Base-by-base conservation (phyloP, 2,113 vertebrate species). In the Cyanoderma ruficeps region DNA sequence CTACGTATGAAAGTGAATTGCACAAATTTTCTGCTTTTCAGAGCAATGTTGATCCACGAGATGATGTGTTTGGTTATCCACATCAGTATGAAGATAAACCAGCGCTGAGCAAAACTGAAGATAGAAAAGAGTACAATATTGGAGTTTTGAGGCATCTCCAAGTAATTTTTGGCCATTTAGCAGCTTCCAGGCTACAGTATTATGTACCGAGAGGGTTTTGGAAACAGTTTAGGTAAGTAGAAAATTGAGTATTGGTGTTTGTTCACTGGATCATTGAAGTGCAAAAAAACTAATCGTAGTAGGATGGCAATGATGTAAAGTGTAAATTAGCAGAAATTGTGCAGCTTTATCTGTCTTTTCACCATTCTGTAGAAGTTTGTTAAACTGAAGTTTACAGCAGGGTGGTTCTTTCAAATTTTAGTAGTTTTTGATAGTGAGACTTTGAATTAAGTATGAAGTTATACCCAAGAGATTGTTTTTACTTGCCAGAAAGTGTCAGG, bases 41-140 rank as follows among this genome's bases (percentile, higher is more conserved):
- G 99, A 99, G 98, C 91, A 99, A 99, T 50, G 99, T 99, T 86
- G 99, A 99, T 97, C 99, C 99, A 9, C 98, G 99, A 56, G 99
- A 99, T 97, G 99, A 99, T 93, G 99, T 99, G 55, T 99, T 99
- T 98, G 99, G 99, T 95, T 99, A 99, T 96, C 99, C 99, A 91
- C 99, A 99, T 97, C 99, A 99, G 72, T 99, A 99, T 97, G 99
- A 99, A 96, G 99, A 99, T 96, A 99, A 99, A 97, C 99, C 99
- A 84, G 98, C 98, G 35, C 92, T 98, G 83, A 98, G 98, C 97
- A 99, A 99, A 97, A 99, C 99, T 27, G 99, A 99, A 97, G 99
- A 99, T 95, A 98, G 99, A 87, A 99, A 99, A 94, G 99, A 99
- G 90, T 99, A 99, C 97, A 99, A 99, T 96, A 99, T 99, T 55